Evolutionary conservation across 1,140 invertebrate species (phyloP), one percentile per base, ranked within the genome.

Genomic region (Saccostrea echinata): DNA sequence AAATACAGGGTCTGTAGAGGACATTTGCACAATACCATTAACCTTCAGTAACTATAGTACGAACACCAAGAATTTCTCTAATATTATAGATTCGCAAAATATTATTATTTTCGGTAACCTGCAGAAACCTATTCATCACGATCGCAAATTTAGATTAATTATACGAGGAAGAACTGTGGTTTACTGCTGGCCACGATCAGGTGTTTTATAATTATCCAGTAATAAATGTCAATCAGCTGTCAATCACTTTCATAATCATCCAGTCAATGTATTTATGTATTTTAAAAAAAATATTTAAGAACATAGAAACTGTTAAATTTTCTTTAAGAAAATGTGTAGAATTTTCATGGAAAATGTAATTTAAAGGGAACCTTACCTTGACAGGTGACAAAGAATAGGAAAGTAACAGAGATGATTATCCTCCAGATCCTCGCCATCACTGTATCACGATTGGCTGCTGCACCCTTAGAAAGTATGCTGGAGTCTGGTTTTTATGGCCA

Each of bases 141-240:
- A 76, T 76, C 68, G 12, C 68, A 76, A 33, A 76, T 76, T 76
- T 16, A 33, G 13, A 71, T 24, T 2, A 57, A 13, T 9, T 30
- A 33, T 76, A 33, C 24, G 68, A 43, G 43, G 68, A 76, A 76
- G 27, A 30, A 12, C 3, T 30, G 68, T 76, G 68, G 68, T 33
- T 35, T 3, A 76, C 4, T 30, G 68, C 57, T 21, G 57, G 21
- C 57, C 43, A 43, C 9, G 30, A 33, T 30, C 68, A 76, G 68
- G 68, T 76, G 68, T 76, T 24, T 76, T 33, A 30, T 76, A 18
- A 76, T 30, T 27, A 76, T 13, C 30, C 8, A 76, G 68, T 76
- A 76, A 33, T 76, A 76, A 76, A 76, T 30, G 68, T 76, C 68
- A 76, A 76, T 76, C 68, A 76, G 24, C 27, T 76, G 68, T 76